Evolutionary conservation across 92 coral and sea anemone genomes (phyloP), one percentile per base, ranked within the genome.

Genomic region (Phenganax subtilis): DNA sequence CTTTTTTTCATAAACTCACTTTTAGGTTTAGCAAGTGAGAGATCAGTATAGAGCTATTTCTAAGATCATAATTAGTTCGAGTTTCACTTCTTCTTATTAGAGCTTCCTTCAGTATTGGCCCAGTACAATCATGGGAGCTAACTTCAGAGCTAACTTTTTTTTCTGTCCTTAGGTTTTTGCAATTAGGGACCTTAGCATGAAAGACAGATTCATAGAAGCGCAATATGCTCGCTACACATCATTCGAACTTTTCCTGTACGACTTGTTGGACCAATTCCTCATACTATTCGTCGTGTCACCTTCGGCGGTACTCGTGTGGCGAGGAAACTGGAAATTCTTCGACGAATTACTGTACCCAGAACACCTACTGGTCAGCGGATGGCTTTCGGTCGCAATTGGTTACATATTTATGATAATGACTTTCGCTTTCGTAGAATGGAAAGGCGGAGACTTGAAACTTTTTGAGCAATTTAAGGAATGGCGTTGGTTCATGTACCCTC

Each of bases 261-360:
- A 44, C 1, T 20, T 63, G 52, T 12, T 78, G 7, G 82, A 78
- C 54, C 71, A 78, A 27, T 30, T 78, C 60, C 58, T 78, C 10
- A 61, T 78, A 29, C 67, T 78, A 12, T 78, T 78, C 58, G 15
- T 62, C 17, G 54, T 78, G 37, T 78, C 82, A 20, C 82, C 82
- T 37, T 61, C 54, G n/a, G 82, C 72, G 6, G 54, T 62, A 7
- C 37, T 78, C 47, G 82, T 78, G 7, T 78, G 82, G 82, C 82
- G 82, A 14, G 82, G 82, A 29, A 78, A 72, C 25, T 78, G 82
- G 82, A 61, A 52, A 8, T 52, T 63, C 20, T 62, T 78, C 44
- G 82, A 78, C 58, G 72, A 31, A 61, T 63, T 61, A 6, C n/a
- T 78, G 60, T 78, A 61, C 72, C 82, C 70, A 0, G 58, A 78